Evolutionary conservation across 2,113 vertebrate genomes (phyloP), one percentile per base, ranked within the genome.

Genomic region (Pseudois nayaur): DNA sequence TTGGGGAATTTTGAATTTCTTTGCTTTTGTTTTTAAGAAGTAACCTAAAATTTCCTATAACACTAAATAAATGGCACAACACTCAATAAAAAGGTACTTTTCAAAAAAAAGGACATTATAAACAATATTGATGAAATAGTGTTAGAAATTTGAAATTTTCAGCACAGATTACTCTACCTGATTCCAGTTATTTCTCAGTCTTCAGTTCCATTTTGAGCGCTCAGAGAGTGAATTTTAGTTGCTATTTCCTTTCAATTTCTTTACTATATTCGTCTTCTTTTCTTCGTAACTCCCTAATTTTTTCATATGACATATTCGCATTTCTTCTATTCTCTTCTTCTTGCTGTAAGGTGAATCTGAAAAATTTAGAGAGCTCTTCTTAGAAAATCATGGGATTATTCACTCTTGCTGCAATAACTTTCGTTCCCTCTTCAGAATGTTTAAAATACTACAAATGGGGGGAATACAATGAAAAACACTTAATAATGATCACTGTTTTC

Each of bases 251-350:
- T 96, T 99, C 99, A 59, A 99, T 91, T 97, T 99, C 99, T 7
- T 98, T 91, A 97, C 98, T 98, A 23, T 98, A 99, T 59, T 99
- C 98, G 95, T 99, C 99, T 98, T 99, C 99, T 74, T 98, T 99
- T 85, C 97, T 99, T 98, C 29, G 16, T 16, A 62, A 33, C 29
- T 33, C 60, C 60, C 60, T 33, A 31, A 33, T 31, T 62, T 62
- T 16, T 62, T 31, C 60, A 62, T 62, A 33, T 62, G 29, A 62
- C 29, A 33, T 31, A 62, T 33, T 16, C 2, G 29, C 13, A 62
- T 33, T 62, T 33, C 29, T 62, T 33, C 60, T 15, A 15, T 33
- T 62, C 14, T 33, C 60, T 15, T 60, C 59, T 31, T 62, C 60
- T 62, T 62, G 29, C 60, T 33, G 3, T 33, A 62, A 62, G 29